These are phyloP conservation scores for Globia sparganii DNA, from an alignment of 2,888 invertebrate genomes.

Conservation along the genomic window DNA sequence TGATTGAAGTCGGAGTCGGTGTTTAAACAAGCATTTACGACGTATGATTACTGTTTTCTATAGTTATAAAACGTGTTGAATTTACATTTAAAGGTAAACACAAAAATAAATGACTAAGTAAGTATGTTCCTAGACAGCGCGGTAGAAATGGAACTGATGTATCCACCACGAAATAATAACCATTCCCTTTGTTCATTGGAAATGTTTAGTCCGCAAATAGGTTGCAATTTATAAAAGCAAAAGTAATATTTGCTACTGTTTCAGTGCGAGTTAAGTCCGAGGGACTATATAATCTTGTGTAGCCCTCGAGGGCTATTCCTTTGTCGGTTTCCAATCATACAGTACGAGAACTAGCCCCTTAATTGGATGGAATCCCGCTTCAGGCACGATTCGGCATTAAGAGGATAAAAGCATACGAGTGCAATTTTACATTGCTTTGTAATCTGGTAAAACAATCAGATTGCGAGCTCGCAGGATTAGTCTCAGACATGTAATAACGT, in stretches of 20 bases:
- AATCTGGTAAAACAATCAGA: constrained; percentile 70
- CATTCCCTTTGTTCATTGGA: constrained; percentile 35
- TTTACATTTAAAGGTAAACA: constrained; percentile 37
- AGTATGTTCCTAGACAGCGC: neutral
- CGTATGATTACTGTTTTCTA: constrained; percentile 38
- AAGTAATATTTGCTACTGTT: constrained; percentile 80
- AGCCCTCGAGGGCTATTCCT: constrained; percentile 74
- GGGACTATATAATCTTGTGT: constrained; percentile 74
- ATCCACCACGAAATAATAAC: constrained; percentile 29
- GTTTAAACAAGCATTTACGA: constrained; percentile 59
- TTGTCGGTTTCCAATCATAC: constrained; percentile 84
- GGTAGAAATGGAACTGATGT: constrained; percentile 11
- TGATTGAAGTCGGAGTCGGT: constrained; percentile 48
- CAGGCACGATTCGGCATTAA: constrained; percentile 74
- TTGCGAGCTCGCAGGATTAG: constrained; percentile 62
- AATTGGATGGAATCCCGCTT: constrained; percentile 84
- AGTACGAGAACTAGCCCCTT: constrained; percentile 84
- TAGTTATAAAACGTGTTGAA: constrained; percentile 40
- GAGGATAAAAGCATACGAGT: constrained; percentile 70
- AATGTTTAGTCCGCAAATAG: constrained; percentile 48
- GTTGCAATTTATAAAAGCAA: constrained; percentile 70
- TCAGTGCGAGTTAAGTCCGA: constrained; percentile 76
- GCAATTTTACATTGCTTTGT: constrained; percentile 75
- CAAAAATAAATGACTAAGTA: constrained; percentile 30
- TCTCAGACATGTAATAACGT: constrained; percentile 56